Conservation (phyloP, 2,113 vertebrate species). For the Scolopax mira region DNA sequence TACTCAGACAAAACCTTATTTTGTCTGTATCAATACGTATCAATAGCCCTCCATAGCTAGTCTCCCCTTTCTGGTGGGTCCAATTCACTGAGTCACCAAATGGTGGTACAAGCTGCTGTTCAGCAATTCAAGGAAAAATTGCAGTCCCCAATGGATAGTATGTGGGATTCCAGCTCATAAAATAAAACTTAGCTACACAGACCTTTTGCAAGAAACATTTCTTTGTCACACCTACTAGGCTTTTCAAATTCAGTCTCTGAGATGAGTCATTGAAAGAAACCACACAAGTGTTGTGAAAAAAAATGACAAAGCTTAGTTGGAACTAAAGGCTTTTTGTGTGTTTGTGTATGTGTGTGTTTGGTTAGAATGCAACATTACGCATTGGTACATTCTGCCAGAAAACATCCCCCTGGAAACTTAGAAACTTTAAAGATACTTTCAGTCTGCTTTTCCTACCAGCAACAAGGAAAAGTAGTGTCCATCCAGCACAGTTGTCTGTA, state of each 20-base stretch:
- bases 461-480: constrained; percentile 17
- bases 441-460: constrained; percentile 16
- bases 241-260: constrained; percentile 53
- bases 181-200: not conserved
- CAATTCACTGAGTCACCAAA: not conserved
- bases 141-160: not conserved
- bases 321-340: not conserved
- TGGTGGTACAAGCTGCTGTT: not conserved
- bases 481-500: constrained; percentile 50
- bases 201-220: constrained; percentile 10
- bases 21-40: no score
- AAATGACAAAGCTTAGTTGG: constrained; percentile 16
- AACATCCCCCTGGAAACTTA: constrained; percentile 36
- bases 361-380: constrained; percentile 8
- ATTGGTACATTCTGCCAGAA: constrained; percentile 46
- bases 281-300: constrained; percentile 9
- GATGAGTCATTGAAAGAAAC: constrained; percentile 46
- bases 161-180: not conserved
- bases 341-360: not conserved
- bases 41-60: not conserved
- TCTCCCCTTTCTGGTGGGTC: not conserved
- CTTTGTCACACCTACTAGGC: not conserved
- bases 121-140: not conserved
- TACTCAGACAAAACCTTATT: not conserved
- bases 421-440: not conserved